A percentile compares a stretch with the other conserved stretches of the same genome.
phyloP scores from a whole-genome alignment of 2,113 vertebrate genomes.

The Chloropsis hardwickii region DNA sequence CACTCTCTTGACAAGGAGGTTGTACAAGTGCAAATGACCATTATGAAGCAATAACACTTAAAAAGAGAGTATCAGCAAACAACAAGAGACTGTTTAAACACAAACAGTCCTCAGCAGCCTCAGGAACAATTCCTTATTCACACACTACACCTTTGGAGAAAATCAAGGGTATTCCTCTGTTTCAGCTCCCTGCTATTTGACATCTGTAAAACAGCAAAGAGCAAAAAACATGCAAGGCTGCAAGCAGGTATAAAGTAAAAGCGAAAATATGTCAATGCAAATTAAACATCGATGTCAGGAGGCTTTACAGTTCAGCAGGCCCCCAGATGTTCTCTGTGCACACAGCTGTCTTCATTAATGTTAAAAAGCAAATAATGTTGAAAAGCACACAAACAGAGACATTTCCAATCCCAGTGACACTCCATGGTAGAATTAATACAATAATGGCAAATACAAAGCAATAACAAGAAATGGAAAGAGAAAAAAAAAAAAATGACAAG shows the following conservation, averaged over 20 bases:
- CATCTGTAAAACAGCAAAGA: background rate
- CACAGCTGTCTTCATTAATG: background rate
- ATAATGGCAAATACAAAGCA: background rate
- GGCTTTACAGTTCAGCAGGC: background rate
- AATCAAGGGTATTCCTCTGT: background rate
- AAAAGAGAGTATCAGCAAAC: background rate
- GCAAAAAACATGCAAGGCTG: background rate
- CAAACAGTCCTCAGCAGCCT: background rate
- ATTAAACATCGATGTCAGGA: background rate
- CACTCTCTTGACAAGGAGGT: background rate
- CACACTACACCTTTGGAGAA: background rate
- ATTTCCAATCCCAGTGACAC: background rate
- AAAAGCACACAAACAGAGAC: accelerated
- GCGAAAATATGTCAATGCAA: background rate
- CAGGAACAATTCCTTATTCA: background rate
- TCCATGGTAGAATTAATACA: background rate
- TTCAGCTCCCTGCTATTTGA: background rate
- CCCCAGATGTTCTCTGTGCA: conserved; percentile 10
- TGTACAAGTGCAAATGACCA: background rate
- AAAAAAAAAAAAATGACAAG: accelerated
- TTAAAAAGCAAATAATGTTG: background rate
- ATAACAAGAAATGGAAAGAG: background rate
- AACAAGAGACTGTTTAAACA: background rate
- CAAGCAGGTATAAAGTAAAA: background rate
- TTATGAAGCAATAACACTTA: background rate